Evolutionary conservation across 2,888 invertebrate species (phyloP).

Genomic region (Drosophila acutilabella): DNA sequence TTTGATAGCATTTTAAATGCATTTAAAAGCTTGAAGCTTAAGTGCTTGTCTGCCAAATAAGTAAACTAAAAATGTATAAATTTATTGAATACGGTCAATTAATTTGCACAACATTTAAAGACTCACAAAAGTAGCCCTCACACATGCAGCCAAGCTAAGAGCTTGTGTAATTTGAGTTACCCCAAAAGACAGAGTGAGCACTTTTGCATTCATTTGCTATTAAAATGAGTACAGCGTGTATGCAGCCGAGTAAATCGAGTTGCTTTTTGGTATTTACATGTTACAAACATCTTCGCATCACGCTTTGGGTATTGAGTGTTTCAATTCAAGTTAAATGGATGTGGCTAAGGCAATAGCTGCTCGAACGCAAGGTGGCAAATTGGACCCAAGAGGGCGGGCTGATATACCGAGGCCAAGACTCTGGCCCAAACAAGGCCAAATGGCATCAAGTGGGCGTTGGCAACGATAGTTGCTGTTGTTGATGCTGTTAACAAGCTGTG

Average conservation of each 20-base stretch:
- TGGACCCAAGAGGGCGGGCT: conserved; percentile 32
- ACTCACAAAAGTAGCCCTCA: conserved; percentile 17
- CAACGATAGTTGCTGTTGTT: conserved; percentile 36
- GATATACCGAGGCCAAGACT: neutral
- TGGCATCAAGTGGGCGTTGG: conserved; percentile 61
- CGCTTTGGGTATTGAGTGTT: conserved; percentile 47
- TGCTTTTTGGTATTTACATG: conserved; percentile 50
- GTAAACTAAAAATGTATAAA: neutral
- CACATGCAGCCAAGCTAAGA: conserved; percentile 43
- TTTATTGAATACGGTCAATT: neutral
- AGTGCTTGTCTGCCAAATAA: too few species aligned
- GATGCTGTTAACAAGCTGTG: conserved; percentile 69
- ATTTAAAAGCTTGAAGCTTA: neutral
- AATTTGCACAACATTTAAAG: neutral
- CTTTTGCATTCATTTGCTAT: conserved; percentile 57
- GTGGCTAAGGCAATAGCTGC: neutral
- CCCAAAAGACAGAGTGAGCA: conserved; percentile 34
- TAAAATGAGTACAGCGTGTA: conserved; percentile 39
- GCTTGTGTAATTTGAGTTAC: conserved; percentile 24
- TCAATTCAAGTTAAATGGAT: conserved; percentile 36
- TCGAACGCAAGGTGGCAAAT: conserved; percentile 19
- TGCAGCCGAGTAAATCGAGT: conserved; percentile 24
- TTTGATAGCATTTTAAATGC: neutral
- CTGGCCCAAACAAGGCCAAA: conserved; percentile 56
- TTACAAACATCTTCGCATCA: conserved; percentile 37